Evolutionary conservation across 2,113 vertebrate species (phyloP), one percentile per base, ranked within the genome.

Genomic region (Morone chrysops): DNA sequence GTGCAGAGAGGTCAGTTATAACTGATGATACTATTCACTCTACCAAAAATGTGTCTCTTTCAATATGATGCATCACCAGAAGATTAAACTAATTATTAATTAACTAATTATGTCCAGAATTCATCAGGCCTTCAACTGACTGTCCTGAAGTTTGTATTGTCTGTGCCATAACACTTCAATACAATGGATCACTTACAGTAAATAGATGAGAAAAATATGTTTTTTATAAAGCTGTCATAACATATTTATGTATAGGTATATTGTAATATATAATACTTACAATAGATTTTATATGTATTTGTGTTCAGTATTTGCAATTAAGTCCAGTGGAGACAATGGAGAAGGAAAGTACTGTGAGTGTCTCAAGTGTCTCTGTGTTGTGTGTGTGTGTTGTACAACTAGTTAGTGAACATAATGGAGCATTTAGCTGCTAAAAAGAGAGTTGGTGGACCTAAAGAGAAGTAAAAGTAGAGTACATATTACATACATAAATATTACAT

Each of bases 1-100:
- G n/a, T 40, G 43, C 11, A 13, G 45, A 13, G 45, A 51, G 43
- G 5, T 59, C 38, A 69, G 17, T 1, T 2, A 41, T 11, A 25
- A 50, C 47, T 17, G 1, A n/a, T 71, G 8, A 31, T 40, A n/a
- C 45, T 36, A 7, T 51, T 69, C 20, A 5, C 20, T 70, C 41
- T 43, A 22, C 6, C 57, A 43, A 67, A 68, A 72, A 77, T n/a
- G 11, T 63, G 57, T 61, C 2, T 50, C 31, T 74, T 16, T 50
- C 11, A 61, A n/a, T 6, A 10, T 20, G 7, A 31, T 6, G 14
- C 41, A 59, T 54, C 54, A 59, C 5, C 7, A 31, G 6, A 59
- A 45, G 60, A 70, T 40, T 40, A 17, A 40, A 9, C 48, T 18
- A 17, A 51, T 51, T 4, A 63, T 41, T n/a, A n/a, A n/a, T n/a